Conservation (phyloP, 2,113 vertebrate species). For the Otus sunia region DNA sequence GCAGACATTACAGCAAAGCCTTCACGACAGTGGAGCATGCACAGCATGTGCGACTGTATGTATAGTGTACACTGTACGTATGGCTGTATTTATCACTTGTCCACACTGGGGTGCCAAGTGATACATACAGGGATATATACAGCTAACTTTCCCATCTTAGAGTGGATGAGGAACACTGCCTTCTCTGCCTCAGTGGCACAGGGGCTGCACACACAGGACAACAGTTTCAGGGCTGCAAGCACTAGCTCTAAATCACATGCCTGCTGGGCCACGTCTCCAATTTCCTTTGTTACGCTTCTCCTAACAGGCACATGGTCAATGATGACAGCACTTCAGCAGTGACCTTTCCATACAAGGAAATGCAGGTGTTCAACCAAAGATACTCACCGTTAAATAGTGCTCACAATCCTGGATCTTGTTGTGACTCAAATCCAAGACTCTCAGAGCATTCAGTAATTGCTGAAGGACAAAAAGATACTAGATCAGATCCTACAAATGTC, state of each 20-base stretch:
- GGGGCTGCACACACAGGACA: not conserved
- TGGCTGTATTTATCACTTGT: accelerated
- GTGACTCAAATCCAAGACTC: slow-evolving; percentile 90
- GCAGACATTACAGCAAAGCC: not conserved
- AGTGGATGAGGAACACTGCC: not conserved
- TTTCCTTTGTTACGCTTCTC: not conserved
- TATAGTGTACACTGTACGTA: not conserved
- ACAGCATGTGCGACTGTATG: not conserved
- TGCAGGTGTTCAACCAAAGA: not conserved
- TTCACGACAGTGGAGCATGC: not conserved
- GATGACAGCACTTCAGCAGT: not conserved
- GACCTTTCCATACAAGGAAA: not conserved
- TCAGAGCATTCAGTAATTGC: slow-evolving; percentile 88
- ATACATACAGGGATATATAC: not conserved
- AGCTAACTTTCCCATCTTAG: not conserved
- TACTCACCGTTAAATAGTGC: slow-evolving; percentile 80
- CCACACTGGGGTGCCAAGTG: not conserved
- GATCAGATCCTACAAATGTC: not conserved
- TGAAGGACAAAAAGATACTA: slow-evolving; percentile 37
- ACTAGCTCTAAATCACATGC: not conserved
- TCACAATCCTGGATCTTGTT: slow-evolving; percentile 90
- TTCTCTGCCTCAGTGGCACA: not conserved
- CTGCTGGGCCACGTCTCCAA: not conserved
- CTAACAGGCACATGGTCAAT: not conserved
- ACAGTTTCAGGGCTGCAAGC: not conserved